Evolutionary conservation across 1,140 invertebrate species (phyloP).

Genomic region (Campoletis sonorensis): DNA sequence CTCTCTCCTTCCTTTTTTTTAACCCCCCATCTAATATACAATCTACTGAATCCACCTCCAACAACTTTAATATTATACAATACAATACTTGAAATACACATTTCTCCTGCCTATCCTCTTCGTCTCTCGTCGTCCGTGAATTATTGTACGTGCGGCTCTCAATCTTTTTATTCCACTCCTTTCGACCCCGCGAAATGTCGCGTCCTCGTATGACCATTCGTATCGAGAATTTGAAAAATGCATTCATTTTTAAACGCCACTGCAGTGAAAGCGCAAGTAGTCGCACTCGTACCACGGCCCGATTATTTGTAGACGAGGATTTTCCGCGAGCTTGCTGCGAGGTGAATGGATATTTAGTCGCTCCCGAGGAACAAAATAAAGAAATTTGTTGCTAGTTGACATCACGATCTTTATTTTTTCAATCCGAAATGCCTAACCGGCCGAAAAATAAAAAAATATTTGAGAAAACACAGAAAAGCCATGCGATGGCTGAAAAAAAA

Average conservation of each 20-base stretch:
- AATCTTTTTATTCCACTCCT: background rate
- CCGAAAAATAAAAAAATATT: background rate
- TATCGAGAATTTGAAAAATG: background rate
- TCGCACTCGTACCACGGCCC: no score
- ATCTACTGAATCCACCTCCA: background rate
- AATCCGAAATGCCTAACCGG: background rate
- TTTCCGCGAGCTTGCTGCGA: no score
- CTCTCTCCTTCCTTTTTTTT: background rate
- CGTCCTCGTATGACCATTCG: background rate
- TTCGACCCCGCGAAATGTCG: background rate
- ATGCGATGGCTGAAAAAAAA: background rate
- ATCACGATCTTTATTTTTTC: background rate
- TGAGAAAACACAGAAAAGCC: no score
- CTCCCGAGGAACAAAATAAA: no score
- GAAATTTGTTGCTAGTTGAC: no score
- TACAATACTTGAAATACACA: background rate
- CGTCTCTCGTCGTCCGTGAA: constrained; percentile 14
- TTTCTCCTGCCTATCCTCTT: background rate
- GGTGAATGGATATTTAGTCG: no score
- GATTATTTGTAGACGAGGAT: no score
- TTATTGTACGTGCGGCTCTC: background rate
- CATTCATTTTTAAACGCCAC: no score
- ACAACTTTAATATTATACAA: background rate
- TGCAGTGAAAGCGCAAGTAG: no score
- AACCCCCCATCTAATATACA: constrained; percentile 14